A percentile compares a stretch with the other conserved stretches of the same genome.
Evolutionary conservation across 2,888 invertebrate species (phyloP).

Genomic region (Parnassius smintheus): DNA sequence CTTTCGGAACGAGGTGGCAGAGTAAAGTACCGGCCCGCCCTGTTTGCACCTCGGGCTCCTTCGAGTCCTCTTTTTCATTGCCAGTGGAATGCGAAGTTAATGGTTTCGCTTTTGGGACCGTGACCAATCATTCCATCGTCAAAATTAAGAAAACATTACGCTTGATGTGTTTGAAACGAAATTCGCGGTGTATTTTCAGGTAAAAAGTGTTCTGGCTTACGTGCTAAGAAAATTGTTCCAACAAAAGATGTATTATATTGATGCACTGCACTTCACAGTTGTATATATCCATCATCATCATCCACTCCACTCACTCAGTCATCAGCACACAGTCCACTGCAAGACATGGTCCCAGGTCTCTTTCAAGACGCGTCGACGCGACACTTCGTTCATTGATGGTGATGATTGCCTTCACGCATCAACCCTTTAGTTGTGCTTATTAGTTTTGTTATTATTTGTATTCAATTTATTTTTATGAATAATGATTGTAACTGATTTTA

Average conservation of each 20-base stretch:
- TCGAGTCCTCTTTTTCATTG: constrained; percentile 54
- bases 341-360: too few relatives aligned
- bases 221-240: neutral
- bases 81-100: constrained; percentile 66
- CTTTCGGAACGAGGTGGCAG: constrained; percentile 72
- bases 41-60: constrained; percentile 63
- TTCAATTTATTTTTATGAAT: too few relatives aligned
- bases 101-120: constrained; percentile 64
- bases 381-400: too few relatives aligned
- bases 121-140: constrained; percentile 70
- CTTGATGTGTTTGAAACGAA: constrained; percentile 19
- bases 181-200: constrained; percentile 3
- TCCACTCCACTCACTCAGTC: too few relatives aligned
- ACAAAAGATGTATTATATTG: neutral
- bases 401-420: too few relatives aligned
- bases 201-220: constrained; percentile 1
- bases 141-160: constrained; percentile 60
- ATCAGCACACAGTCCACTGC: too few relatives aligned
- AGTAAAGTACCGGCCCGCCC: constrained; percentile 71
- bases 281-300: too few relatives aligned
- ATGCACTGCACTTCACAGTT: too few relatives aligned
- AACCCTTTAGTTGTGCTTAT: too few relatives aligned
- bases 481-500: too few relatives aligned
- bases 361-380: too few relatives aligned
- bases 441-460: too few relatives aligned